A percentile compares a stretch with the other conserved stretches of the same genome.
Evolutionary conservation across 2,888 invertebrate genomes (phyloP).

Genomic region (Tenthredo amoena): DNA sequence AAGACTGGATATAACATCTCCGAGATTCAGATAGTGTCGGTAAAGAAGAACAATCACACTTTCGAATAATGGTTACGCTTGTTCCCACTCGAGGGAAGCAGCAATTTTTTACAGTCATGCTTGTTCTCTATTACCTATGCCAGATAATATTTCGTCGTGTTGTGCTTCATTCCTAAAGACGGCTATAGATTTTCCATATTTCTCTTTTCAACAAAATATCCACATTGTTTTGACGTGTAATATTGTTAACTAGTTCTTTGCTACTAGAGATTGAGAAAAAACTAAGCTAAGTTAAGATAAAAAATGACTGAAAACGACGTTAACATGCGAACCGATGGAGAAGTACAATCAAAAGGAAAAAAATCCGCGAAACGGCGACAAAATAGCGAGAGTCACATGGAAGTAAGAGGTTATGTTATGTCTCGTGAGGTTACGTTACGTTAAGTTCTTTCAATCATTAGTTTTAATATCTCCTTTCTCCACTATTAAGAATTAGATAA

Average conservation of each 20-base stretch:
- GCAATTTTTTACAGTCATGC: background rate
- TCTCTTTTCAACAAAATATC: constrained; percentile 3
- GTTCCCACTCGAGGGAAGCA: background rate
- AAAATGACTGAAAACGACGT: constrained; percentile 42
- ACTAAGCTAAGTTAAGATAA: background rate
- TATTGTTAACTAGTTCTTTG: background rate
- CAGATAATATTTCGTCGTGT: background rate
- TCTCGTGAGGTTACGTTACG: background rate
- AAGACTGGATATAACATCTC: background rate
- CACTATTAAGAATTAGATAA: background rate
- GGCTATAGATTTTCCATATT: background rate
- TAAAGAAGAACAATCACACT: background rate
- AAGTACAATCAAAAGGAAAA: constrained; percentile 23
- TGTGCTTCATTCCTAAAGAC: background rate
- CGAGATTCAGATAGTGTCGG: background rate
- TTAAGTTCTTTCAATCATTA: background rate
- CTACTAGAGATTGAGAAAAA: background rate
- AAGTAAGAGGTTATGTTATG: constrained; percentile 47
- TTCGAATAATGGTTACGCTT: background rate
- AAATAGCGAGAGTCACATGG: constrained; percentile 46
- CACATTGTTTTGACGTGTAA: constrained; percentile 24
- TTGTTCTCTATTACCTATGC: background rate
- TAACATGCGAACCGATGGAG: constrained; percentile 19
- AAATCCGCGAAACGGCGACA: constrained; percentile 35
- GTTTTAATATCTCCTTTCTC: background rate